These are phyloP conservation scores for Chaenogobius annularis DNA, from an alignment of 2,113 vertebrate species.

Conservation along the genomic window DNA sequence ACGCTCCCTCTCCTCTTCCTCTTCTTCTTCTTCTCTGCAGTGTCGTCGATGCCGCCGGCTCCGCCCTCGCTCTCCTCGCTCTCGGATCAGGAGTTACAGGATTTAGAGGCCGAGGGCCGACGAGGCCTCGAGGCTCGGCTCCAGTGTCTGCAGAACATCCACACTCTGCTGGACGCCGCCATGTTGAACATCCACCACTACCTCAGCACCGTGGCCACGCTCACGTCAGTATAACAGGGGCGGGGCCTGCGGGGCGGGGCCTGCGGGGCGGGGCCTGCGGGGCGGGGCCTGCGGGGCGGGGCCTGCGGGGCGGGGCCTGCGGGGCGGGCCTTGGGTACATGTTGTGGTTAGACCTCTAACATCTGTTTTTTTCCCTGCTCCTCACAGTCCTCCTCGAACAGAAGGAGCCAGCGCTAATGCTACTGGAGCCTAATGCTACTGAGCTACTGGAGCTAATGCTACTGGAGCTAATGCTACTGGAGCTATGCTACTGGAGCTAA, in stretches of 20 bases:
- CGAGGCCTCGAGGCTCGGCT: conserved; percentile 89
- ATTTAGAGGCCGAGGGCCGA: conserved; percentile 89
- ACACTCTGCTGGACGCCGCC: conserved; percentile 91
- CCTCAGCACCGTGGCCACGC: conserved; percentile 84
- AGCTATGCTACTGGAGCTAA: neutral
- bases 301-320: neutral
- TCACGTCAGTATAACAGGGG: conserved; percentile 71
- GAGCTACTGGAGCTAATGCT: too few relatives aligned
- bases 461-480: neutral
- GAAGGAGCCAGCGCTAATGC: conserved; percentile 34
- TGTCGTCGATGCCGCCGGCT: conserved; percentile 90
- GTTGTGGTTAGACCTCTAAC: neutral
- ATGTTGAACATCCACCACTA: conserved; percentile 98
- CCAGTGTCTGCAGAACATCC: conserved; percentile 94
- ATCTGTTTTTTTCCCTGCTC: neutral
- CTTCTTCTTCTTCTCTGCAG: conserved; percentile 82
- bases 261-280: too few relatives aligned
- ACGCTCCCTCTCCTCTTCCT: neutral
- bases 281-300: neutral
- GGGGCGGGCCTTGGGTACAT: neutral
- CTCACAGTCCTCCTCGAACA: conserved; percentile 70
- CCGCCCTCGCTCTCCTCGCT: conserved; percentile 87
- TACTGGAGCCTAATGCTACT: conserved; percentile 16
- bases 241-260: neutral
- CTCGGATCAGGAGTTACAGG: conserved; percentile 87